These are phyloP conservation scores for Kryptolebias marmoratus DNA, from an alignment of 2,113 vertebrate genomes.

Conservation along the genomic window DNA sequence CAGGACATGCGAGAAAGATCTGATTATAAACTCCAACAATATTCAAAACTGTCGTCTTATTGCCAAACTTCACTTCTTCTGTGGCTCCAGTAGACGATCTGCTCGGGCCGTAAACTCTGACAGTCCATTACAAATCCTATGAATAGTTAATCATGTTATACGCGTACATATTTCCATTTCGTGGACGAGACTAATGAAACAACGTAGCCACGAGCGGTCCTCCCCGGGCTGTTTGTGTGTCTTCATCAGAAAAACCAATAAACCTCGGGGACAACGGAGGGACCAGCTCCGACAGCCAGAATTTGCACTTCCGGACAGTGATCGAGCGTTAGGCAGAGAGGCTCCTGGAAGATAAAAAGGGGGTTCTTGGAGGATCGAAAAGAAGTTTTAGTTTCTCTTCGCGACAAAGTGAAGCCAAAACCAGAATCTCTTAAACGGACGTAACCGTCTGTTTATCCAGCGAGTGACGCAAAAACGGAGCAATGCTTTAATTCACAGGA, in stretches of 20 bases:
- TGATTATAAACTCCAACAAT: not conserved
- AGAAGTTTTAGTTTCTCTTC: too few species aligned
- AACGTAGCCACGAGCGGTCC: constrained; percentile 19
- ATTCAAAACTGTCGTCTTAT: not conserved
- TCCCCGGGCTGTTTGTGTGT: constrained; percentile 5
- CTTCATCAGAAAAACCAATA: constrained; percentile 15
- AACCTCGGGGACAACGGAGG: constrained; percentile 24
- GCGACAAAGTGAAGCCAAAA: too few species aligned
- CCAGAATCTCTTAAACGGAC: too few species aligned
- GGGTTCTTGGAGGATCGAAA: too few species aligned
- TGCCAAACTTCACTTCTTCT: not conserved
- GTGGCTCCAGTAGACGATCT: not conserved
- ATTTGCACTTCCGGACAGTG: constrained; percentile 18
- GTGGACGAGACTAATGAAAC: constrained; percentile 27
- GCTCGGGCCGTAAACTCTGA: not conserved
- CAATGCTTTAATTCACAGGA: too few species aligned
- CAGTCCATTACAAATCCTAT: constrained; percentile 27
- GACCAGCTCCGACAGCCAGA: constrained; percentile 25
- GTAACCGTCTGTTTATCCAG: too few species aligned
- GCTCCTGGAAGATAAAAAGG: not conserved
- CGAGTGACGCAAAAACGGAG: too few species aligned
- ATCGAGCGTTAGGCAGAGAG: not conserved
- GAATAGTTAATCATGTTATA: constrained; percentile 27
- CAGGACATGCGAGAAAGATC: not conserved
- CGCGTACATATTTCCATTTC: constrained; percentile 28